Percentiles rank a stretch among this genome's conserved stretches.
Evolutionary conservation across 2,113 vertebrate species (phyloP).

Genomic region (Pangasianodon gigas): DNA sequence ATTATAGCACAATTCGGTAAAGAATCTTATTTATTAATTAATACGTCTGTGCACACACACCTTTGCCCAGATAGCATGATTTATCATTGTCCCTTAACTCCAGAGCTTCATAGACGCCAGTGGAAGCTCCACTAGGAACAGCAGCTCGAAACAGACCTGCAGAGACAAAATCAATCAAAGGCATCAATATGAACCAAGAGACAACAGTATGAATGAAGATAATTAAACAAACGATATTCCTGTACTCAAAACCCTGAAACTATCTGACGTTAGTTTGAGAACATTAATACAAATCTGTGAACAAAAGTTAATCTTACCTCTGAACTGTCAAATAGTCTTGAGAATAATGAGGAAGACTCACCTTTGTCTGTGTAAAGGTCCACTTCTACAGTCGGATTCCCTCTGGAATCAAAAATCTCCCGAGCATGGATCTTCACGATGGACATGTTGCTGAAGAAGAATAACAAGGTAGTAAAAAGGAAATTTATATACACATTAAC

Average conservation of each 20-base stretch:
- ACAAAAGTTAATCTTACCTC: background rate
- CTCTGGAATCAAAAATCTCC: slow-evolving; percentile 87
- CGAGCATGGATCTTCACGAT: slow-evolving; percentile 77
- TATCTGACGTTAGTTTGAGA: background rate
- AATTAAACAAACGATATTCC: background rate
- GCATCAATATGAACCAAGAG: background rate
- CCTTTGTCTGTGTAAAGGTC: slow-evolving; percentile 82
- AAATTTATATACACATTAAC: background rate
- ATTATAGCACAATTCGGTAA: background rate
- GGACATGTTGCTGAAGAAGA: slow-evolving; percentile 74
- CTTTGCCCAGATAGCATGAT: slow-evolving; percentile 91
- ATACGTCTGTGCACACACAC: slow-evolving; percentile 63
- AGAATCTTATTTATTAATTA: background rate
- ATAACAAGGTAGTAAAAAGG: background rate
- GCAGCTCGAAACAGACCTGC: slow-evolving; percentile 92
- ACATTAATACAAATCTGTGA: background rate
- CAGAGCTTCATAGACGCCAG: slow-evolving; percentile 94
- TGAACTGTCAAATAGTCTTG: background rate
- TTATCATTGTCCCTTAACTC: slow-evolving; percentile 97
- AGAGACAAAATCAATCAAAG: background rate
- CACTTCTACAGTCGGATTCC: slow-evolving; percentile 87
- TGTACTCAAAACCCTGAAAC: background rate
- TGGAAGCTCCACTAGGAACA: slow-evolving; percentile 94
- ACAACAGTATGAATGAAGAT: background rate
- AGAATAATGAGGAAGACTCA: slow-evolving; percentile 44